Evolutionary conservation across 1,140 invertebrate genomes (phyloP).

Genomic region (Diploscapter pachys): DNA sequence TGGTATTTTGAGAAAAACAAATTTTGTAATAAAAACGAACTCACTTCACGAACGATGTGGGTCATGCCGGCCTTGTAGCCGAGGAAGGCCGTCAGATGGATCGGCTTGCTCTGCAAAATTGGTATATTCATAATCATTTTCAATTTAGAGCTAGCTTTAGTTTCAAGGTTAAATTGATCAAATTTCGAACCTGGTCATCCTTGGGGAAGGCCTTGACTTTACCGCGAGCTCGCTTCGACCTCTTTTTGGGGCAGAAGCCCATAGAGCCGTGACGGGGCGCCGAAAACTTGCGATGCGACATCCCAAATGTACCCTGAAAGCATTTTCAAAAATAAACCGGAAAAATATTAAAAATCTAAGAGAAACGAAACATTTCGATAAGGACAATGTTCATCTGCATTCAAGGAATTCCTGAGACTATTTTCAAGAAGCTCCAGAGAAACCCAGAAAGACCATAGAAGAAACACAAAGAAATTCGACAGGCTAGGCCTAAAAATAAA

Average conservation of each 20-base stretch:
- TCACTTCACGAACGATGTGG: slow-evolving; percentile 86
- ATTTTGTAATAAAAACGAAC: not conserved
- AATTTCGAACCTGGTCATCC: slow-evolving; percentile 70
- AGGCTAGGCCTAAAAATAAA: no score
- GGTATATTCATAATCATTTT: no score
- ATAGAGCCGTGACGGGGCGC: slow-evolving; percentile 98
- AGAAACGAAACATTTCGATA: no score
- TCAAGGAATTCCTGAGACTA: no score
- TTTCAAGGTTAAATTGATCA: not conserved
- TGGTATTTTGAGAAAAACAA: not conserved
- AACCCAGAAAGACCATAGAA: no score
- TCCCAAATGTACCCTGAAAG: slow-evolving; percentile 20
- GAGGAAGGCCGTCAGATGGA: slow-evolving; percentile 95
- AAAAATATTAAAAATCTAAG: no score
- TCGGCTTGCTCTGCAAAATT: slow-evolving; percentile 70
- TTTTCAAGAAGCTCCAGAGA: no score
- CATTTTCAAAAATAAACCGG: no score
- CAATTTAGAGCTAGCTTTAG: no score
- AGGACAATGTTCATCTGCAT: no score
- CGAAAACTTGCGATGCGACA: slow-evolving; percentile 99
- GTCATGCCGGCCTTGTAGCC: slow-evolving; percentile 99
- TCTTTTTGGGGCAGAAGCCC: slow-evolving; percentile 98
- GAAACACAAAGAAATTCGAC: no score
- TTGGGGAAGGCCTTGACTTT: slow-evolving; percentile 99
- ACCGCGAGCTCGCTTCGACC: slow-evolving; percentile 87